A percentile compares a stretch with the other conserved stretches of the same genome.
These are phyloP conservation scores for Pelvicachromis taeniatus DNA, from an alignment of 2,113 vertebrate species.

Conservation along the genomic window DNA sequence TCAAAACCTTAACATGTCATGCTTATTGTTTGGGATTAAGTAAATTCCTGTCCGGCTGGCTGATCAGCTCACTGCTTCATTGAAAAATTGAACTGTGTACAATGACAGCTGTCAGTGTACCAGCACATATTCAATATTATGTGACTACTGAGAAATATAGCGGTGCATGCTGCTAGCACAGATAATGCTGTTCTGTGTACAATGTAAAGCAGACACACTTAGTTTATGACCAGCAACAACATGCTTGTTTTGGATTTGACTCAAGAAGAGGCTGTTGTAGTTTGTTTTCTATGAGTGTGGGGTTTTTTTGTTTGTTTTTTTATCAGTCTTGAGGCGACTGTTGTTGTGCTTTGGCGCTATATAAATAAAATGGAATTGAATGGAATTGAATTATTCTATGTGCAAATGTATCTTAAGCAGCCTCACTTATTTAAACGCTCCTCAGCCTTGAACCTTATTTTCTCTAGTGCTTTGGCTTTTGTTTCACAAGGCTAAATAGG, in stretches of 20 bases:
- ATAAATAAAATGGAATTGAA: too few species aligned
- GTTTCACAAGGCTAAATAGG: constrained; percentile 18
- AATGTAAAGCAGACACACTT: constrained; percentile 14
- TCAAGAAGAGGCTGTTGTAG: background rate
- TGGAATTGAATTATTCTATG: background rate
- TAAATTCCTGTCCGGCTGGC: background rate
- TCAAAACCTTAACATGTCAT: constrained; percentile 45
- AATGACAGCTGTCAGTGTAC: background rate
- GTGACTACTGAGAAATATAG: background rate
- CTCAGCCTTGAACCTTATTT: background rate
- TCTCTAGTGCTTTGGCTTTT: background rate
- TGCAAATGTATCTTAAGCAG: background rate
- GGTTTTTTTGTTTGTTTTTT: background rate
- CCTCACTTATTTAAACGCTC: background rate
- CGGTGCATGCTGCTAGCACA: background rate
- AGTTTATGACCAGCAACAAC: background rate
- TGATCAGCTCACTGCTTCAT: background rate
- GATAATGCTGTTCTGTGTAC: constrained; percentile 1
- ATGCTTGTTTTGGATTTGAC: background rate
- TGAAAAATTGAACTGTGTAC: background rate
- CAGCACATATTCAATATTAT: background rate
- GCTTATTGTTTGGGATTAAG: background rate
- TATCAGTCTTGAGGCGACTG: too few species aligned
- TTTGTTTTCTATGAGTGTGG: background rate
- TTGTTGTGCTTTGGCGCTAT: too few species aligned